Percentiles rank a stretch among this genome's conserved stretches.
phyloP scores from a whole-genome alignment of 2,113 vertebrate genomes.

The Jaculus jaculus region DNA sequence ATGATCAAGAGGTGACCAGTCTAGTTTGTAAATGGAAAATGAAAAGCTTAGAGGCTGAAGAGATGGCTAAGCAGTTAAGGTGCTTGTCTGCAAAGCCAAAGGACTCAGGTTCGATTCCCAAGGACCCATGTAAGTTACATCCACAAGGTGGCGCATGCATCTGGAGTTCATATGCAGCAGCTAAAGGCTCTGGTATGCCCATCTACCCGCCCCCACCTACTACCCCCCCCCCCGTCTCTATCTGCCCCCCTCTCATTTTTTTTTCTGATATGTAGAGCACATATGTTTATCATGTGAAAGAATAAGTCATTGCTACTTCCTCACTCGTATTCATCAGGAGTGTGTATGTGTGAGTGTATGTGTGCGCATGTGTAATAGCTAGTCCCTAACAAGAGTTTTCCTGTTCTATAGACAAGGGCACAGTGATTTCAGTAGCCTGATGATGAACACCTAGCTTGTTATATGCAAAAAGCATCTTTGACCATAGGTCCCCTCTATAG shows the following conservation, averaged over 20 bases:
- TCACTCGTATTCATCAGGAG: not conserved
- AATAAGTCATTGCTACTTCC: conserved; percentile 1
- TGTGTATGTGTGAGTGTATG: not conserved
- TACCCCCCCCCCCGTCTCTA: too few relatives aligned
- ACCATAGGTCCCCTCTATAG: not conserved
- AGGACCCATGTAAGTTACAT: too few relatives aligned
- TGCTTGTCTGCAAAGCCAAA: too few relatives aligned
- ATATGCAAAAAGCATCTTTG: not conserved
- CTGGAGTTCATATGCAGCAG: too few relatives aligned
- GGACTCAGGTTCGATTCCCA: too few relatives aligned
- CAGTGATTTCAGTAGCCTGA: not conserved
- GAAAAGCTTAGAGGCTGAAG: not conserved
- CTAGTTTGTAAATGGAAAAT: not conserved
- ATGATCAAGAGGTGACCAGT: not conserved
- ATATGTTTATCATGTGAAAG: not conserved
- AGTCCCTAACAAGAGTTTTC: not conserved
- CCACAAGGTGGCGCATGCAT: too few relatives aligned
- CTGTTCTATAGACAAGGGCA: not conserved
- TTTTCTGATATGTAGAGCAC: not conserved
- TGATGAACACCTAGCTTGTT: not conserved
- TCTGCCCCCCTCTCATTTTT: not conserved
- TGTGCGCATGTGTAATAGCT: not conserved
- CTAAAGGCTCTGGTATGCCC: too few relatives aligned
- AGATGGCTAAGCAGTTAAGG: too few relatives aligned
- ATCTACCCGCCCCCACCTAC: too few relatives aligned